Conservation (phyloP, 2,888 invertebrate species). For the Ariolimax columbianus region DNA sequence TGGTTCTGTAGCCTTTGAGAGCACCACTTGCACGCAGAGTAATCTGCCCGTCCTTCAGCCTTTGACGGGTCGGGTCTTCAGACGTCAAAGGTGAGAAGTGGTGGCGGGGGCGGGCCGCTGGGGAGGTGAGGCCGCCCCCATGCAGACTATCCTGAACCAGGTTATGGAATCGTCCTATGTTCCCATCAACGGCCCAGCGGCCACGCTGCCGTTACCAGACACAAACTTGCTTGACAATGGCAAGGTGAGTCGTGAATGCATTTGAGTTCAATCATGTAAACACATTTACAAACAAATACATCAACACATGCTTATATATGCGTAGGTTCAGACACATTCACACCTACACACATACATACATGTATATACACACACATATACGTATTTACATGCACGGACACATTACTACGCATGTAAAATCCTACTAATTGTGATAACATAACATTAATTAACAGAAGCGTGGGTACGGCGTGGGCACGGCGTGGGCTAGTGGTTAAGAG, state of each 20-base stretch:
- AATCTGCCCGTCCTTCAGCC: background rate
- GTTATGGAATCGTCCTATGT: slow-evolving; percentile 74
- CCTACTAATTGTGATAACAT: background rate
- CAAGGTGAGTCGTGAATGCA: slow-evolving; percentile 43
- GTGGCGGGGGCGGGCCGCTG: slow-evolving; percentile 43
- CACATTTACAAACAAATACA: background rate
- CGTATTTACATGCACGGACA: background rate
- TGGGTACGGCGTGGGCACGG: no score
- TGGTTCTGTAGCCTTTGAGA: slow-evolving; percentile 59
- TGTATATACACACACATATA: background rate
- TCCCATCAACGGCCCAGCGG: slow-evolving; percentile 66
- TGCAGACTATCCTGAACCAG: slow-evolving; percentile 66
- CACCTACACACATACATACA: background rate
- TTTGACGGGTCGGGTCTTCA: background rate
- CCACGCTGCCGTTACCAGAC: slow-evolving; percentile 66
- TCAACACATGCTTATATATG: background rate
- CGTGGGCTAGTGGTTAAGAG: no score
- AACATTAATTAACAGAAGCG: no score
- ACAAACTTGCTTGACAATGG: slow-evolving; percentile 71
- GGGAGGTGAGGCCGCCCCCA: slow-evolving; percentile 50
- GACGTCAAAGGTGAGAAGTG: slow-evolving; percentile 36
- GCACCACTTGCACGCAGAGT: background rate
- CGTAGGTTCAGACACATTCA: background rate
- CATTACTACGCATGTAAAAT: no score
- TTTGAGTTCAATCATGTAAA: background rate